phyloP scores from a whole-genome alignment of 1,140 invertebrate species.

The Lamellibrachia luymesi region DNA sequence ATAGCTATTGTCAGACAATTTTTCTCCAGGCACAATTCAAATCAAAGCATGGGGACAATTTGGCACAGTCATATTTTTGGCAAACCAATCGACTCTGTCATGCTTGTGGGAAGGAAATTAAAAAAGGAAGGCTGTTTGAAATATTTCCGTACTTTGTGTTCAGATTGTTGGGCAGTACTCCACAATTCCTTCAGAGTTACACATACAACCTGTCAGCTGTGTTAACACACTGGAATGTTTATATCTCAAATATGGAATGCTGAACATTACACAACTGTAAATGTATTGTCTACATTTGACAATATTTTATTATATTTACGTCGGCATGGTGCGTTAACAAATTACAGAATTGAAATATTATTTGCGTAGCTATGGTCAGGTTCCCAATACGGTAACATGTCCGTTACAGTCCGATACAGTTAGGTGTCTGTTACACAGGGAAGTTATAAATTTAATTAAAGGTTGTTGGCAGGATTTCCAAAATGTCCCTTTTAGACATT shows the following conservation, averaged over 20 bases:
- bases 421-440: too few species aligned
- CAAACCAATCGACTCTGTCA: not conserved
- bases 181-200: not conserved
- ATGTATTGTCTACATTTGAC: not conserved
- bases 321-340: not conserved
- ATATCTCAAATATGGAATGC: too few species aligned
- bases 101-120: not conserved
- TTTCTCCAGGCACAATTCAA: not conserved
- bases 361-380: too few species aligned
- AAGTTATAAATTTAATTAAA: too few species aligned
- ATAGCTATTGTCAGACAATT: not conserved
- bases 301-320: not conserved
- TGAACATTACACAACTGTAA: not conserved
- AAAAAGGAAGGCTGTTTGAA: not conserved
- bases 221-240: not conserved
- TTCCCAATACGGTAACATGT: too few species aligned
- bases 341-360: too few species aligned
- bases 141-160: not conserved
- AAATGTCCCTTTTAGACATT: not conserved
- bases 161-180: not conserved
- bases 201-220: not conserved
- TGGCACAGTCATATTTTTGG: not conserved
- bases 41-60: not conserved
- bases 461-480: not conserved
- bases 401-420: too few species aligned